A percentile compares a stretch with the other conserved stretches of the same genome.
Conservation (phyloP, 2,113 vertebrate species). For the Seriola dumerili region DNA sequence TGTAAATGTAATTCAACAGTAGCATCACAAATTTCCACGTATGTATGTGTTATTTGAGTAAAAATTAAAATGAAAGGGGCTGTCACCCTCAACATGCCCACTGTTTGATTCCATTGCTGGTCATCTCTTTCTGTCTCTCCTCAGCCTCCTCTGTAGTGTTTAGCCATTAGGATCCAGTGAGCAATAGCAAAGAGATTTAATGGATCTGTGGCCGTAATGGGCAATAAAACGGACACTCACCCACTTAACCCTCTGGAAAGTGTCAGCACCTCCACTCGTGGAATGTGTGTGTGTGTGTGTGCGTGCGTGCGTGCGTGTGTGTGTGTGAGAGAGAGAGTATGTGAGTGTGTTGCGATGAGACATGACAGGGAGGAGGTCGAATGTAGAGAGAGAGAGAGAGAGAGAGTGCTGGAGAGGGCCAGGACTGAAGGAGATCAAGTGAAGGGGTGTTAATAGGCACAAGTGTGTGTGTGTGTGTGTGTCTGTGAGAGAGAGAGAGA, state of each 20-base stretch:
- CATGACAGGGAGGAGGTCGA: constrained; percentile 24
- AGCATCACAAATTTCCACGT: too few species aligned
- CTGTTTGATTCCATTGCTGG: not conserved
- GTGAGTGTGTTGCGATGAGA: constrained; percentile 20
- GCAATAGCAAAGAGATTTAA: constrained; percentile 5
- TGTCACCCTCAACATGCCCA: not conserved
- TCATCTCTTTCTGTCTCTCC: constrained; percentile 13
- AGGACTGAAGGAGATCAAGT: constrained; percentile 47
- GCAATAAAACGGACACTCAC: constrained; percentile 50
- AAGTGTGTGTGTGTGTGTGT: constrained; percentile 21
- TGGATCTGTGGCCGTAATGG: constrained; percentile 51
- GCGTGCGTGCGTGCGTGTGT: not conserved
- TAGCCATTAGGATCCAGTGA: constrained; percentile 49
- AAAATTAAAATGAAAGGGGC: too few species aligned
- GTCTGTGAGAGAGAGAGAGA: not conserved
- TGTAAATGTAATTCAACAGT: too few species aligned
- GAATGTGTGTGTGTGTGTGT: not conserved
- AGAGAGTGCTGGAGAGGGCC: constrained; percentile 28
- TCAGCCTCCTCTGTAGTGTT: constrained; percentile 31
- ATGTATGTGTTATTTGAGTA: not conserved
- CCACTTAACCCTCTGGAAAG: constrained; percentile 63
- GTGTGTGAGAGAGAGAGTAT: not conserved
- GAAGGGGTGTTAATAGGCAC: constrained; percentile 54
- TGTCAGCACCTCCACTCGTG: constrained; percentile 16
- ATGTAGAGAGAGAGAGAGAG: constrained; percentile 29